phyloP scores from a whole-genome alignment of 2,113 vertebrate genomes.

The Takifugu flavidus region DNA sequence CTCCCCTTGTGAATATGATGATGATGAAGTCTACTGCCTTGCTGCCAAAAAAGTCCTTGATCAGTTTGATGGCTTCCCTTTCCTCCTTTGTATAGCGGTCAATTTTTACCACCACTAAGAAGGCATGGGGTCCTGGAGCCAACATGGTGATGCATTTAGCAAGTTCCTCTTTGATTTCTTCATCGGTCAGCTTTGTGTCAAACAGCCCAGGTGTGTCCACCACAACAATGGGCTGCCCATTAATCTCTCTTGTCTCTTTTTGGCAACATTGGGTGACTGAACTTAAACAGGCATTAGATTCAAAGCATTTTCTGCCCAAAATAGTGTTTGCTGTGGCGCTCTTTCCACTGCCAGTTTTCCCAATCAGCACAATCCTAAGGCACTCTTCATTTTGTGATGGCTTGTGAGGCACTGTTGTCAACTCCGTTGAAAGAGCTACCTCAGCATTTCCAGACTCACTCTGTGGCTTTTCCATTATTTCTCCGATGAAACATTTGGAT shows the following conservation, averaged over 20 bases:
- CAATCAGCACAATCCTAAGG: slow-evolving; percentile 4
- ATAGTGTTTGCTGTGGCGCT: slow-evolving; percentile 43
- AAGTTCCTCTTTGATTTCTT: slow-evolving; percentile 21
- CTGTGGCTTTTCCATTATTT: neutral
- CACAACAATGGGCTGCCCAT: neutral
- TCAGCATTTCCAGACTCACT: too few species aligned
- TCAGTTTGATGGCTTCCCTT: slow-evolving; percentile 31
- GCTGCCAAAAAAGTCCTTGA: slow-evolving; percentile 46
- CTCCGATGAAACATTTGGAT: slow-evolving; percentile 11
- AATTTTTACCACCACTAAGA: slow-evolving; percentile 50
- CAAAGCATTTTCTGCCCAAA: slow-evolving; percentile 1
- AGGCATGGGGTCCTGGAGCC: slow-evolving; percentile 57
- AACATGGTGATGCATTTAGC: slow-evolving; percentile 34
- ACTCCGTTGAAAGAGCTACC: too few species aligned
- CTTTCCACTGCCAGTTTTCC: slow-evolving; percentile 42
- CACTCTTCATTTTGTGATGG: neutral
- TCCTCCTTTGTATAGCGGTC: slow-evolving; percentile 53
- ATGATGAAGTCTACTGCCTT: slow-evolving; percentile 37
- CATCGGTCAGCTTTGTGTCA: slow-evolving; percentile 11
- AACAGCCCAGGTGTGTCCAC: slow-evolving; percentile 43
- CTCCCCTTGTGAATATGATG: slow-evolving; percentile 50
- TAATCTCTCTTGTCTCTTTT: slow-evolving; percentile 2
- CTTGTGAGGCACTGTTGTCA: neutral
- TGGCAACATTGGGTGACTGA: slow-evolving; percentile 30
- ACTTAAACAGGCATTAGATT: accelerated